Base-by-base conservation (phyloP, 1,140 invertebrate species). In the Drosophila melanica region DNA sequence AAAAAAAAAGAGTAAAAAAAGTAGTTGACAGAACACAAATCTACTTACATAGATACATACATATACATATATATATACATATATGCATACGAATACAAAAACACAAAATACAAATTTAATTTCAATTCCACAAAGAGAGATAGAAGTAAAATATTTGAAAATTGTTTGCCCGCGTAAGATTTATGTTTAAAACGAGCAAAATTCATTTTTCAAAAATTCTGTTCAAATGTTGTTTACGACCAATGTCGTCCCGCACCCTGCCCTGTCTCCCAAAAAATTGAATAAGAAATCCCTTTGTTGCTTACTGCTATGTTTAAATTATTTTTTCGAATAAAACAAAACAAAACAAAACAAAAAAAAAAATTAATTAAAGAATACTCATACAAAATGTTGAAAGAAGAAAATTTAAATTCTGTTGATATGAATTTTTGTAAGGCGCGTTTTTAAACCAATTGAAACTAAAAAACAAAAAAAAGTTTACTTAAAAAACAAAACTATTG, bases 231-330 rank as follows among this genome's bases (percentile, higher is more conserved):
- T 67, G 50, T 62, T 37, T 20, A 48, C 27, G 10, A 14, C 41
- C 41, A n/a, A 16, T 42, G n/a, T 42, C 41, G n/a, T n/a, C 14
- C n/a, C 41, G 14, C 14, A 42, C 54, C 39, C 44, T 16, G 39
- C 35, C 50, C 53, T 58, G 18, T 10, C 30, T 35, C 12, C 23
- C 30, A 8, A 50, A 50, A 50, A 30, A 20, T 0, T 27, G 9
- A 42, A 8, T 18, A 45, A 45, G 2, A 45, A 45, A 27, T 42
- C 27, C 44, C 69, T 89, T 89, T 89, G 82, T 86, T 86, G 81
- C 79, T 89, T 89, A 87, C 79, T 79, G 84, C 84, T 86, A 86
- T 76, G 72, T 82, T 87, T 76, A 82, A 79, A 86, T 86, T 82
- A 79, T 82, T 87, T 73, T 57, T 66, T 66, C 45, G 45, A 51